A percentile compares a stretch with the other conserved stretches of the same genome.
Evolutionary conservation across 2,888 invertebrate genomes (phyloP).

Genomic region (Ceratothoa steindachneri): DNA sequence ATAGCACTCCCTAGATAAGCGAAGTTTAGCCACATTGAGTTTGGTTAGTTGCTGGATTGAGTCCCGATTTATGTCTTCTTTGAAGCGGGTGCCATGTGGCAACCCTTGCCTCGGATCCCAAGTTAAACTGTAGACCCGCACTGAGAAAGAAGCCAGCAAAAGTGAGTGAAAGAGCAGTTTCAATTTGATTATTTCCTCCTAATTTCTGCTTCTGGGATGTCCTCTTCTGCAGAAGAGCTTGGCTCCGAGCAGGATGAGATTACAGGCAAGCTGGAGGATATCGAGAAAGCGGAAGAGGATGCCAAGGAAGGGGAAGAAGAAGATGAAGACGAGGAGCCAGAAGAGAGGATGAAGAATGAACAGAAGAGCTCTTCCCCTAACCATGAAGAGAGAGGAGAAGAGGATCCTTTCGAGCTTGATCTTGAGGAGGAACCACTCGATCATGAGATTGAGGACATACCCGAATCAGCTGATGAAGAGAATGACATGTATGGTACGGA

Average conservation of each 20-base stretch:
- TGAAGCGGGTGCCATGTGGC: no score
- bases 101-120: no score
- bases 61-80: no score
- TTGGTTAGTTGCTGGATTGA: no score
- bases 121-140: no score
- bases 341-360: background rate
- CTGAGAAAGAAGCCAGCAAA: no score
- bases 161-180: no score
- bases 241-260: constrained; percentile 41
- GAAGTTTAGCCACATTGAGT: no score
- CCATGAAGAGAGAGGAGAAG: constrained; percentile 7
- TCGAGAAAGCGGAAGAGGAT: constrained; percentile 26
- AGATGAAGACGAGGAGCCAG: constrained; percentile 8
- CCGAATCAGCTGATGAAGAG: background rate
- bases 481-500: no score
- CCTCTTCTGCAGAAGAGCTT: constrained; percentile 26
- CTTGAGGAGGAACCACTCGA: constrained; percentile 2
- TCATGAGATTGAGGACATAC: constrained; percentile 13
- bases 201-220: no score
- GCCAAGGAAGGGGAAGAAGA: constrained; percentile 17
- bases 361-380: background rate
- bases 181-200: no score
- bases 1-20: no score
- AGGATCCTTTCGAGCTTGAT: background rate
- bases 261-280: constrained; percentile 31